phyloP scores from a whole-genome alignment of 2,888 invertebrate genomes.

The Habrosyne pyritoides region DNA sequence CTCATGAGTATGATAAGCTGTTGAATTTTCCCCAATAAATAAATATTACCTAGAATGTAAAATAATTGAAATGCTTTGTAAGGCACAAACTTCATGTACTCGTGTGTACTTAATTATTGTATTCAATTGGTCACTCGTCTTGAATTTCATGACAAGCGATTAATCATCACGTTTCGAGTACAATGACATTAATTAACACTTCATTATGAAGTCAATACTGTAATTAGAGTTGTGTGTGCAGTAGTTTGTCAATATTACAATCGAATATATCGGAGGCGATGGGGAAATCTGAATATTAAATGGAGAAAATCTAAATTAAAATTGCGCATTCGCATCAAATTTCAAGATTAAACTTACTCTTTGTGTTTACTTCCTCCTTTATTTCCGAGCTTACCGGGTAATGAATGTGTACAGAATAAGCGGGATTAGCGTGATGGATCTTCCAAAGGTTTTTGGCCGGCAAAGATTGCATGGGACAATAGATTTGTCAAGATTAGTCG shows the following conservation, averaged over 20 bases:
- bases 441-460: background rate
- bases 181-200: constrained; percentile 3
- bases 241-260: background rate
- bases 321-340: background rate
- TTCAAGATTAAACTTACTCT: background rate
- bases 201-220: background rate
- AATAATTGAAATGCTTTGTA: background rate
- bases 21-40: no score
- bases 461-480: background rate
- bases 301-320: background rate
- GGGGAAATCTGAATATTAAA: background rate
- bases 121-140: background rate
- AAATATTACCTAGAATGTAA: no score
- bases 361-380: background rate
- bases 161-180: background rate
- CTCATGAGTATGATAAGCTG: no score
- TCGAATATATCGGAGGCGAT: no score
- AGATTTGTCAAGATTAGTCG: background rate
- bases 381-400: background rate
- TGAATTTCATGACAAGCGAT: background rate
- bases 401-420: background rate
- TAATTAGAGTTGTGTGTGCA: background rate
- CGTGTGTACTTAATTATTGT: background rate
- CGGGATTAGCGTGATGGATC: background rate
- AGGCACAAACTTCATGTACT: background rate